A percentile compares a stretch with the other conserved stretches of the same genome.
Evolutionary conservation across 2,797 vertebrate species (phyloP).

Genomic region (Paratrypauchen microcephalus): DNA sequence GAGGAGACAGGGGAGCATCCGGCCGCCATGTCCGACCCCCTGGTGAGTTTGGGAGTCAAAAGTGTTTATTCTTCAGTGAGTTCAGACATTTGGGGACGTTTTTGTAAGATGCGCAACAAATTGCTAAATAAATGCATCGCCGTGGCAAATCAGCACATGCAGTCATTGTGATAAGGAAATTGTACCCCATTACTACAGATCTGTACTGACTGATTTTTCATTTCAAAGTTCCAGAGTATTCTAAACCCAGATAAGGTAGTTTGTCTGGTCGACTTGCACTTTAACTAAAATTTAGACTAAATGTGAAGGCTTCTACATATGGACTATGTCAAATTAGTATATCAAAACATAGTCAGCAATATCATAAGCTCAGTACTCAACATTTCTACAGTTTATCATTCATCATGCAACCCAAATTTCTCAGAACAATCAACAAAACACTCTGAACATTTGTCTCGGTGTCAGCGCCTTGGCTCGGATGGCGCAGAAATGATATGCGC

Average conservation of each 20-base stretch:
- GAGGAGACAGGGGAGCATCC: conserved; percentile 62
- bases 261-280: background rate
- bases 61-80: conserved; percentile 68
- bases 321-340: background rate
- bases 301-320: background rate
- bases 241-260: background rate
- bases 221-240: no score
- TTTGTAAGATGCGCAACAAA: background rate
- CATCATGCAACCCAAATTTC: background rate
- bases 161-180: background rate
- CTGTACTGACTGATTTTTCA: background rate
- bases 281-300: background rate
- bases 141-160: background rate
- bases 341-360: background rate
- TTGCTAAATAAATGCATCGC: background rate
- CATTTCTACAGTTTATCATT: background rate
- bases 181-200: background rate
- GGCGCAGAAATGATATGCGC: conserved; percentile 50
- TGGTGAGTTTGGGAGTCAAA: conserved; percentile 44
- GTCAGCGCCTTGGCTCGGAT: conserved; percentile 60
- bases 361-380: background rate
- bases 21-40: conserved; percentile 54
- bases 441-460: conserved; percentile 69
- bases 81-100: background rate
- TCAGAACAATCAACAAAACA: conserved; percentile 65